phyloP scores from a whole-genome alignment of 2,113 vertebrate genomes.

The Epinephelus cyanopodus region DNA sequence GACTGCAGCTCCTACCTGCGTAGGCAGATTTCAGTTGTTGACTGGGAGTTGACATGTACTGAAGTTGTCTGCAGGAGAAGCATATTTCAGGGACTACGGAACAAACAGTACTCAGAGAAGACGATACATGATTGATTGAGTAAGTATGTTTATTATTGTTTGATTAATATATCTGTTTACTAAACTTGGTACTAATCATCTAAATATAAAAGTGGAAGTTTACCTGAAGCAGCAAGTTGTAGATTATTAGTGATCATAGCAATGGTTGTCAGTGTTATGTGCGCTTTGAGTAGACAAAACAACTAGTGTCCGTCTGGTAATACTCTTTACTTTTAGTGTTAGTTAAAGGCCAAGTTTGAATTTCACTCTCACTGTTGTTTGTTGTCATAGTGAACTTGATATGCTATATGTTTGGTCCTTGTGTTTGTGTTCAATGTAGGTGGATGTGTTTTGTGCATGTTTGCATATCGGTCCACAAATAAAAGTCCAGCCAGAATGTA shows the following conservation, averaged over 20 bases:
- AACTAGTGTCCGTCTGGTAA: background rate
- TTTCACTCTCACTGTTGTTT: background rate
- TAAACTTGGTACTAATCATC: background rate
- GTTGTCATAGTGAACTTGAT: background rate
- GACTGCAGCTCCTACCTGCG: slow-evolving; percentile 21
- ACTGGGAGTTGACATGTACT: background rate
- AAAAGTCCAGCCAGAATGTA: slow-evolving; percentile 69
- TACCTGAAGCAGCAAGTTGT: background rate
- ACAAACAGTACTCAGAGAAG: slow-evolving; percentile 2
- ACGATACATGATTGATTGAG: slow-evolving; percentile 22
- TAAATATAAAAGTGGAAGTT: background rate
- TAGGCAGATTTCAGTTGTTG: slow-evolving; percentile 4
- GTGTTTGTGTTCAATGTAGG: background rate
- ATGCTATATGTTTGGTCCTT: background rate
- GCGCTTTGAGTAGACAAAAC: background rate
- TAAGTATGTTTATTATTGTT: slow-evolving; percentile 47
- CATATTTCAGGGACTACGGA: background rate
- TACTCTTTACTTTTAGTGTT: background rate
- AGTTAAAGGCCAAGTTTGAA: background rate
- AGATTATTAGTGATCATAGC: background rate
- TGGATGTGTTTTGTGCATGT: slow-evolving; percentile 20
- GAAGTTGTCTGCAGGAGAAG: slow-evolving; percentile 31
- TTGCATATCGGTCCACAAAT: background rate
- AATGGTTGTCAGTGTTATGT: background rate
- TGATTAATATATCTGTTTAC: background rate